Base-by-base conservation (phyloP, 1,140 invertebrate species). In the Hyles vespertilio region DNA sequence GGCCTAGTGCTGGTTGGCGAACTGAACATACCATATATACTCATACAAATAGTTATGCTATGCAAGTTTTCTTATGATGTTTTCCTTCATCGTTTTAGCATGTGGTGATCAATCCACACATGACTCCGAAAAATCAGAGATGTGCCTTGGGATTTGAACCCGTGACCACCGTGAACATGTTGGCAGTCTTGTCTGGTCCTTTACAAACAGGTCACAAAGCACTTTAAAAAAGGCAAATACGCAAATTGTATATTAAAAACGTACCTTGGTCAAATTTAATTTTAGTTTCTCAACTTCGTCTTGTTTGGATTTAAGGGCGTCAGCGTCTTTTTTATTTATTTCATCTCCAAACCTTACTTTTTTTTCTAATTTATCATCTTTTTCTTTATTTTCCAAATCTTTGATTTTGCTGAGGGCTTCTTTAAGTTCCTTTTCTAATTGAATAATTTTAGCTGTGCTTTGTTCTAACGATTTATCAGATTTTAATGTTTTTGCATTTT, bases 341-440 rank as follows among this genome's bases (percentile, higher is more conserved):
- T 85, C 79, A 51, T 70, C 68, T 43, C 85, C 81, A 66, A 89
- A 89, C 57, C 87, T 75, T n/a, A 90, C 87, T 74, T 85, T 88
- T 60, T 89, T 90, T 62, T 90, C 89, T 36, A 67, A 75, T 78
- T 92, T 92, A 32, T 92, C 91, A 40, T 89, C 79, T 51, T 86
- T 72, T 58, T 84, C 86, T 46, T 77, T 77, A 46, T 57, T 83
- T 70, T 92, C 89, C 2, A 94, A 73, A 55, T 93, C 92, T 72
- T 91, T 92, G 50, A 93, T 90, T 84, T 92, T 93, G 50, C 77
- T 78, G 57, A 90, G 79, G n/a, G 90, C 89, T 71, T 92, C 90
- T 65, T 92, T 90, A 4, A 94, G 70, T 74, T 94, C 92, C 34
- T 88, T 92, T 81, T 95, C 93, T 55, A 95, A 71, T 54, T 90